Base-by-base conservation (phyloP, 2,113 vertebrate genomes). In the Nibea coibor region DNA sequence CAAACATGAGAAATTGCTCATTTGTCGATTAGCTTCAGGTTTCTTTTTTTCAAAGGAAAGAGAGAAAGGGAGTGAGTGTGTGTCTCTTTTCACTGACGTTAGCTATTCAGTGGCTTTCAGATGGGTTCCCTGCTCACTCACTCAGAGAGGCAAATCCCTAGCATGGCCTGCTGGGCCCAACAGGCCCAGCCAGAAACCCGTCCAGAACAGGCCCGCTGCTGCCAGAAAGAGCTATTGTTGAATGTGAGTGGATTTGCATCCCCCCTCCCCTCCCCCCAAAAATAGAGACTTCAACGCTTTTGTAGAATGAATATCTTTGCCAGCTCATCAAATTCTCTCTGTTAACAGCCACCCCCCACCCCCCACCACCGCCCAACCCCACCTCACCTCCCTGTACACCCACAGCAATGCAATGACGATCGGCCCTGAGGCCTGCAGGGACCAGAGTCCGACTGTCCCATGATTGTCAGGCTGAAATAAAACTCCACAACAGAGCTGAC, bases 241-340 rank as follows among this genome's bases (percentile, higher is more conserved):
- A 91, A 90, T 90, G 82, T 85, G 84, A 69, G 75, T 83, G 89
- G 90, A 92, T 93, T 93, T 91, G 83, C 78, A 74, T 86, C 58
- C 82, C 82, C 85, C 77, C 28, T 4, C 28, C 35, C 31, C 31
- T 1, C 5, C 31, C 31, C 31, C 31, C 64, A 81, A 80, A 86
- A 90, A 89, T 26, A 89, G 59, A 89, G 72, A 89, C 85, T 89
- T 93, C 78, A 50, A 91, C 47, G 77, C 73, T 89, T 90, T 89
- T 89, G 89, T 71, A 77, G 63, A 75, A 50, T 88, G 88, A 92
- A 92, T 92, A 85, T 91, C 75, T 93, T 91, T 91, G 91, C 86
- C 71, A 82, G 81, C 79, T 94, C 91, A 92, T 92, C 92, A 92
- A 81, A 92, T 93, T 94, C 89, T 90, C 70, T 77, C 72, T 53